Conservation (phyloP, 2,888 invertebrate genomes). For the Tortricodes alternella region DNA sequence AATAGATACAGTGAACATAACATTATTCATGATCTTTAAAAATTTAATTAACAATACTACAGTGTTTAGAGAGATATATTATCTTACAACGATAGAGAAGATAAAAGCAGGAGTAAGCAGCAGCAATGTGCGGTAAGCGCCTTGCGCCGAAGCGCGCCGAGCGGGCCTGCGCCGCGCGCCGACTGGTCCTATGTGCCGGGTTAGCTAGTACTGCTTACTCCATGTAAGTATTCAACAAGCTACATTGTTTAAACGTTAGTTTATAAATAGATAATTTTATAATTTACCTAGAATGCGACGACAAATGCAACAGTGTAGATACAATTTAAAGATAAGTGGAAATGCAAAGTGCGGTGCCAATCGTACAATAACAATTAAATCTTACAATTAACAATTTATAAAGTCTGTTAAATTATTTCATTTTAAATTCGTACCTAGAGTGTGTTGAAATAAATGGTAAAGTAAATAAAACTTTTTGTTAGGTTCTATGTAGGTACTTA, state of each 20-base stretch:
- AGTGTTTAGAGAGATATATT: constrained; percentile 66
- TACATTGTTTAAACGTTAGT: constrained; percentile 61
- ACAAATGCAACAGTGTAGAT: constrained; percentile 71
- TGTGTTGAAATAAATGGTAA: constrained; percentile 11
- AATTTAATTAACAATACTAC: constrained; percentile 70
- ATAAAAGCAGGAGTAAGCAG: constrained; percentile 76
- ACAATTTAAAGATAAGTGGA: constrained; percentile 62
- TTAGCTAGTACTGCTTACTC: constrained; percentile 77
- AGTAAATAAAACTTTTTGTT: constrained; percentile 14
- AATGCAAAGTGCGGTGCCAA: constrained; percentile 74
- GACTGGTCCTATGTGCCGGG: too few relatives aligned
- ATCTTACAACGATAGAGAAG: constrained; percentile 71
- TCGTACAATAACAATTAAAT: constrained; percentile 26
- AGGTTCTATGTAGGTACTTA: constrained; percentile 24
- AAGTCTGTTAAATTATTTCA: constrained; percentile 21
- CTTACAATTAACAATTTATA: constrained; percentile 25
- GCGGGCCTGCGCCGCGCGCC: too few relatives aligned
- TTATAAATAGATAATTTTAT: constrained; percentile 45
- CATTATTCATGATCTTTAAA: constrained; percentile 62
- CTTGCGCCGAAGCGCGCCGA: not conserved
- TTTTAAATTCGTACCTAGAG: constrained; percentile 22
- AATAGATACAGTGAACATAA: constrained; percentile 67
- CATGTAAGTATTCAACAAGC: constrained; percentile 57
- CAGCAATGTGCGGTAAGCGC: constrained; percentile 34
- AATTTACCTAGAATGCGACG: constrained; percentile 59